These are phyloP conservation scores for Pseudococcus longispinus DNA, from an alignment of 2,888 invertebrate species.

Conservation along the genomic window DNA sequence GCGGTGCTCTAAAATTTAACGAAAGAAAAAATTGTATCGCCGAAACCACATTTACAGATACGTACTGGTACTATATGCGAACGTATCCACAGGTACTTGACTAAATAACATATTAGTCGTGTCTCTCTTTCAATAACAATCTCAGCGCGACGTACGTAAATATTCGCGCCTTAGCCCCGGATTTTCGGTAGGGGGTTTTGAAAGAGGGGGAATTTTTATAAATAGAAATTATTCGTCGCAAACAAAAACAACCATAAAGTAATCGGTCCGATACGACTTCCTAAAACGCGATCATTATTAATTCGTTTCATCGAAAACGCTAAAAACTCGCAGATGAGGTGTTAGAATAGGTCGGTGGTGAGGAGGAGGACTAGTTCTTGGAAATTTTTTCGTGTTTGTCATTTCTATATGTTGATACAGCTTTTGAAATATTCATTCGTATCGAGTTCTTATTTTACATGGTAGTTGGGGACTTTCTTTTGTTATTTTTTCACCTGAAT, in stretches of 20 bases:
- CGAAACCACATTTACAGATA: no score
- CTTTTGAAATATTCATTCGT: neutral
- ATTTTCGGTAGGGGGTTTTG: neutral
- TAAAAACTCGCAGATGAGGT: neutral
- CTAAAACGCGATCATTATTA: constrained; percentile 1
- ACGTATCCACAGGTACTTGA: constrained; percentile 3
- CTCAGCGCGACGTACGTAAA: neutral
- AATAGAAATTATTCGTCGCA: constrained; percentile 31
- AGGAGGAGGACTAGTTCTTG: neutral
- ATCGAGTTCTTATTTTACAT: no score
- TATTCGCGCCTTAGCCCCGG: neutral
- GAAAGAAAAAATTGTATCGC: neutral
- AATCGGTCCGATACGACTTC: neutral
- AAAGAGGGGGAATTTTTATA: constrained; percentile 22
- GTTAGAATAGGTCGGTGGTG: neutral
- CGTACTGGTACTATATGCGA: neutral
- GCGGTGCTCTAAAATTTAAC: no score
- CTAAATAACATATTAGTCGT: neutral
- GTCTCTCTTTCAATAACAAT: neutral
- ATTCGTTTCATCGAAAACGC: neutral
- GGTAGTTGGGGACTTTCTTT: no score
- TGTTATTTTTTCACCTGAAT: no score
- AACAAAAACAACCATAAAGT: constrained; percentile 11
- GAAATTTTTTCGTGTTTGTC: neutral
- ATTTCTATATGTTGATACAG: neutral